Evolutionary conservation across 1,140 invertebrate species (phyloP), one percentile per base, ranked within the genome.

Genomic region (Cheumatopsyche charites): DNA sequence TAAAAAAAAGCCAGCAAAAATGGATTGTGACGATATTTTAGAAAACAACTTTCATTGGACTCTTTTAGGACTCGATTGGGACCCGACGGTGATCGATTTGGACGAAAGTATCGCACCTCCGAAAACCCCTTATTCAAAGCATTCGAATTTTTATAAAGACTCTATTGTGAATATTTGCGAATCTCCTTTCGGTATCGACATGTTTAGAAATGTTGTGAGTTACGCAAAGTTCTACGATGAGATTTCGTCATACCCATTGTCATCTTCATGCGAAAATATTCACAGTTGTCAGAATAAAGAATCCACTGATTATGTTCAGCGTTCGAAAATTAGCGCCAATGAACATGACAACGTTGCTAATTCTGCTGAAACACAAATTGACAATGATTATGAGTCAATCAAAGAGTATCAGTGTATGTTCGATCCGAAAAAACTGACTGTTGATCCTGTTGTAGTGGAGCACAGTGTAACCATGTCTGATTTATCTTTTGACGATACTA

Each of bases 11-110:
- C n/a, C n/a, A n/a, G n/a, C n/a, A n/a, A 58, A 12, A 25, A 58
- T 58, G 55, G 55, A 58, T 11, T 29, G 2, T 6, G 49, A 42
- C 21, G 83, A 84, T 75, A 80, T 82, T 67, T 77, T 1, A 77
- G 83, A 67, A 74, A 79, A 65, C 73, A 84, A 84, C 77, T 70
- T 72, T 23, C 82, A 79, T 72, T 84, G 83, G 83, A 75, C 79
- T 41, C 77, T 78, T 42, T 78, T 84, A 67, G 80, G 82, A 70
- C 73, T 77, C 41, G 49, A 79, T 26, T 84, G 83, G 83, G 77
- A 80, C 15, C 79, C 79, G 12, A 78, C 80, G 52, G 80, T 83
- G 43, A 58, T 85, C 73, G 83, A 85, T 66, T 36, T 75, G 12
- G 73, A 75, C 49, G 70, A 75, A 13, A 68, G 26, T 58, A 5